phyloP scores from a whole-genome alignment of 2,113 vertebrate genomes.

The Melanotaenia duboulayi region DNA sequence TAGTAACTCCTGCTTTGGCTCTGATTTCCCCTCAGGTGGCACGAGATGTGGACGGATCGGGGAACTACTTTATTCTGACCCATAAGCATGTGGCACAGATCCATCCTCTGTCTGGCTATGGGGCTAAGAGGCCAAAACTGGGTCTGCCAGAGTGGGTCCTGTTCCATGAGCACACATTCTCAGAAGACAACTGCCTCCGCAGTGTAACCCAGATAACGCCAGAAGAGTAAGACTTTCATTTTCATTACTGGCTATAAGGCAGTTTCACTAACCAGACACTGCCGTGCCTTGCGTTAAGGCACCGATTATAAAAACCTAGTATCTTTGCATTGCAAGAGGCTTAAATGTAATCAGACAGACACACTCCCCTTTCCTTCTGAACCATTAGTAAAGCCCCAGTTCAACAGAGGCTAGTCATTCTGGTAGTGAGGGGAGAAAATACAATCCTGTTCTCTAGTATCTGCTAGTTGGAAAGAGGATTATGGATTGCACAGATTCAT shows the following conservation, averaged over 20 bases:
- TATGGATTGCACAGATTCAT: constrained; percentile 53
- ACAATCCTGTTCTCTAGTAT: constrained; percentile 64
- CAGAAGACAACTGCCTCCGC: constrained; percentile 88
- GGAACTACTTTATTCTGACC: constrained; percentile 90
- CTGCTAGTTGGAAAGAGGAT: constrained; percentile 60
- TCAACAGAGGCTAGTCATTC: constrained; percentile 30
- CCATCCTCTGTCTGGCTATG: constrained; percentile 85
- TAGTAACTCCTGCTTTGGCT: neutral
- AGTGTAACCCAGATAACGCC: constrained; percentile 85
- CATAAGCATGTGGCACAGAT: constrained; percentile 91
- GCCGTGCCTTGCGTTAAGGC: neutral
- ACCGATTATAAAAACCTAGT: neutral
- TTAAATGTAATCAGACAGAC: constrained; percentile 45
- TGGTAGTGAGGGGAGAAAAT: constrained; percentile 47
- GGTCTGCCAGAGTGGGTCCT: constrained; percentile 89
- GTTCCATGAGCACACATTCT: constrained; percentile 88
- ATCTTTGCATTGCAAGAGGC: constrained; percentile 14
- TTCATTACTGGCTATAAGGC: neutral
- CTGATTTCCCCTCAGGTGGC: constrained; percentile 80
- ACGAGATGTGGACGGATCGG: constrained; percentile 89
- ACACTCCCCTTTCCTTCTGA: constrained; percentile 38
- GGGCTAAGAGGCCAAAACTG: constrained; percentile 72
- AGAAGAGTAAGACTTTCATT: constrained; percentile 77
- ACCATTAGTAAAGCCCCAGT: constrained; percentile 26
- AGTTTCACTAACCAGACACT: neutral